Conservation (phyloP, 2,888 invertebrate genomes). For the Stomorhina lunata region DNA sequence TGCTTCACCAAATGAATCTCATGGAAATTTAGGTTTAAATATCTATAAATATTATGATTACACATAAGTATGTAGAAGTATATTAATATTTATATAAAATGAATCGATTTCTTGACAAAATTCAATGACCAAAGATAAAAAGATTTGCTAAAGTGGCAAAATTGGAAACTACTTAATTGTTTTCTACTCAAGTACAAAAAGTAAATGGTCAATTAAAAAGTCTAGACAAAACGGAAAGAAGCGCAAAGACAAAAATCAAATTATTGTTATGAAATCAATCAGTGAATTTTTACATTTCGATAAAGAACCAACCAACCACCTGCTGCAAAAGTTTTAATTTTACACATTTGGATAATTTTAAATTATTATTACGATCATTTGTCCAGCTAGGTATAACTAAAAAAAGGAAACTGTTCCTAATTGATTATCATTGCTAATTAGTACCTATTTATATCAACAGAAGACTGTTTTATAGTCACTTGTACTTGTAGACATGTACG, state of each 20-base stretch:
- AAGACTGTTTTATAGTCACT: not conserved
- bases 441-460: no score
- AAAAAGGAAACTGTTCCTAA: not conserved
- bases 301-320: no score
- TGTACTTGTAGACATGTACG: no score
- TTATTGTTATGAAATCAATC: conserved; percentile 38
- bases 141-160: not conserved
- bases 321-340: no score
- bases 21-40: not conserved
- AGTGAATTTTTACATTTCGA: conserved; percentile 3
- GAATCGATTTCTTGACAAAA: no score
- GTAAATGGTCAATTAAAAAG: conserved; percentile 1
- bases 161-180: not conserved
- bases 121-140: not conserved
- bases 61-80: no score
- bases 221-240: not conserved
- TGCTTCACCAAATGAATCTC: not conserved
- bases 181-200: not conserved
- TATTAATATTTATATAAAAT: no score
- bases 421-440: no score
- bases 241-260: not conserved
- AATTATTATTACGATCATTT: not conserved
- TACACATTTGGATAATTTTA: not conserved
- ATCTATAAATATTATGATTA: not conserved
- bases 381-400: not conserved